A percentile compares a stretch with the other conserved stretches of the same genome.
Evolutionary conservation across 2,113 vertebrate genomes (phyloP).

Genomic region (Sminthopsis crassicaudata): DNA sequence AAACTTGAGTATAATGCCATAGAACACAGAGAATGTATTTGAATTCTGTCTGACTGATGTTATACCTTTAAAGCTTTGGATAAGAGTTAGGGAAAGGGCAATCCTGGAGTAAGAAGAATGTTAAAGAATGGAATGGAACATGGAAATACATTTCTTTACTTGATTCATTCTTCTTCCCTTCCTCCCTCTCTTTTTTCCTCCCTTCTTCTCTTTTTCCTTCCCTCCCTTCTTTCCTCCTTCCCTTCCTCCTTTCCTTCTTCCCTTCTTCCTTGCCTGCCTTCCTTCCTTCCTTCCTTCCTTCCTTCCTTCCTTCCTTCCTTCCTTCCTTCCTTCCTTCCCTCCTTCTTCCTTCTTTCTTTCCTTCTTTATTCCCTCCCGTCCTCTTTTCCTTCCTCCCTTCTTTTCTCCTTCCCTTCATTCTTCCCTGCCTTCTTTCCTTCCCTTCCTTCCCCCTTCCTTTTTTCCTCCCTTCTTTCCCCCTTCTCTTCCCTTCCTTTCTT

Average conservation of each 20-base stretch:
- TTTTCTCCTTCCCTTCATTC: no score
- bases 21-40: background rate
- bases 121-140: background rate
- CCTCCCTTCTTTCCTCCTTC: background rate
- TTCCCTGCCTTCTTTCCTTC: no score
- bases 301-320: background rate
- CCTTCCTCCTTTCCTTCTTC: background rate
- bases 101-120: background rate
- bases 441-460: background rate
- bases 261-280: background rate
- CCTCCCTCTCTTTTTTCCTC: background rate
- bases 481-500: background rate
- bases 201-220: background rate
- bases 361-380: accelerated
- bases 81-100: background rate
- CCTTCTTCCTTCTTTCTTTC: background rate
- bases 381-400: background rate
- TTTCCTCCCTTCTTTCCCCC: accelerated
- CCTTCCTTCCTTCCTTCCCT: background rate
- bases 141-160: background rate
- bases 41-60: background rate
- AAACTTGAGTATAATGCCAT: background rate
- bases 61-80: background rate
- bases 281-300: no score
- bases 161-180: background rate